Conservation (phyloP, 2,888 invertebrate genomes). For the Ectemnius lituratus region DNA sequence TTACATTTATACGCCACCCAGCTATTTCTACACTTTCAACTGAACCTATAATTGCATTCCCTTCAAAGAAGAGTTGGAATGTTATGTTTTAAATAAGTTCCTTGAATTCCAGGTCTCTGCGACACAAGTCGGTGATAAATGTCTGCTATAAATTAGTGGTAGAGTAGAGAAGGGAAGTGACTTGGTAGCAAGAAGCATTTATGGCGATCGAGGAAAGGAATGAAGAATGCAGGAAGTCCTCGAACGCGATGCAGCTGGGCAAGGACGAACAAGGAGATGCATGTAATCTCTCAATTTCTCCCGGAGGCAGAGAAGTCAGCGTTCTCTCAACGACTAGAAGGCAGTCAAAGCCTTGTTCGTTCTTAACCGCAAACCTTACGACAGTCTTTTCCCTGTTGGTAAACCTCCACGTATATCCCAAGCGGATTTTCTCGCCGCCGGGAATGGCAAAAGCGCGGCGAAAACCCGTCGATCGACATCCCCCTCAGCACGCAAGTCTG, state of each 20-base stretch:
- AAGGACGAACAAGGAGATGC: conserved; percentile 57
- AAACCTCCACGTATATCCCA: neutral
- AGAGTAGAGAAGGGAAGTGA: too few relatives aligned
- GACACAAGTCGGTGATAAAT: too few relatives aligned
- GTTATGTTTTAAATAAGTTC: too few relatives aligned
- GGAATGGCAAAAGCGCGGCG: conserved; percentile 50
- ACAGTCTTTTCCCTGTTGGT: conserved; percentile 24
- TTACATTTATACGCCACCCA: too few relatives aligned
- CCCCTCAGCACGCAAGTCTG: conserved; percentile 27
- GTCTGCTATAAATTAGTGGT: neutral
- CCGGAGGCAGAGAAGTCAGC: conserved; percentile 23
- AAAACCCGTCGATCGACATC: conserved; percentile 54
- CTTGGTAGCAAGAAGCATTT: neutral
- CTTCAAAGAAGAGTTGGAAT: too few relatives aligned
- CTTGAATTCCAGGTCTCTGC: too few relatives aligned
- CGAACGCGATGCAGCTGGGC: conserved; percentile 23
- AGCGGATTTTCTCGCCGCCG: conserved; percentile 32
- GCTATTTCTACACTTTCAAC: too few relatives aligned
- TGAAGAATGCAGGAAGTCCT: conserved; percentile 40
- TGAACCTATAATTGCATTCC: too few relatives aligned
- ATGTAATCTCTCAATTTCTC: conserved; percentile 61
- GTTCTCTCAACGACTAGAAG: too few relatives aligned
- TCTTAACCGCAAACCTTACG: conserved; percentile 42
- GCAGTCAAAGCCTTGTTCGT: neutral
- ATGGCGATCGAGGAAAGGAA: conserved; percentile 18